Conservation (phyloP, 2,888 invertebrate species). For the Mycalesis mineus region DNA sequence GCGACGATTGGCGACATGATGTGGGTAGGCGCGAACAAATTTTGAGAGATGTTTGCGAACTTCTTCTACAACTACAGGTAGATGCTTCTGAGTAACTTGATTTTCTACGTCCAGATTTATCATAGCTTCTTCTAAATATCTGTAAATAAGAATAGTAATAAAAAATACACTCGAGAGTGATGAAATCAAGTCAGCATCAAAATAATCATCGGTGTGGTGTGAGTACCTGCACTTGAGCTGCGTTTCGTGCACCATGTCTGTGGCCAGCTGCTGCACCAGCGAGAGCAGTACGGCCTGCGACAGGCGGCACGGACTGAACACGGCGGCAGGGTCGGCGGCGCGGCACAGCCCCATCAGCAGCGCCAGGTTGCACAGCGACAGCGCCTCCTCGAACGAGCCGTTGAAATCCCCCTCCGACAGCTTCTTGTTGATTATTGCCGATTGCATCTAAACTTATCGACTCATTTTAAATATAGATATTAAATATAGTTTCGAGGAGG, state of each 20-base stretch:
- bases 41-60: conserved; percentile 80
- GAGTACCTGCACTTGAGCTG: conserved; percentile 65
- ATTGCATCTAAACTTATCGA: conserved; percentile 42
- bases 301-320: conserved; percentile 85
- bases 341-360: conserved; percentile 92
- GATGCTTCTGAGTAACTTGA: conserved; percentile 86
- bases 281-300: conserved; percentile 92
- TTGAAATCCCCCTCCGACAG: conserved; percentile 82
- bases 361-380: conserved; percentile 88
- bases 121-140: conserved; percentile 92
- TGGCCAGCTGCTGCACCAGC: conserved; percentile 94
- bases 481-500: no score
- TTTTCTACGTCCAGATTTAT: conserved; percentile 85
- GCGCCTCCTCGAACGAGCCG: conserved; percentile 91
- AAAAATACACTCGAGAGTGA: no score
- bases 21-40: conserved; percentile 78
- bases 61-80: conserved; percentile 86
- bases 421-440: conserved; percentile 50
- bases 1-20: conserved; percentile 79
- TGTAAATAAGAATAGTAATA: conserved; percentile 48
- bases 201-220: not conserved
- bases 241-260: conserved; percentile 90
- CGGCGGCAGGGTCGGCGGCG: conserved; percentile 84
- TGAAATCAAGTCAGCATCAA: no score
- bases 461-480: no score